phyloP scores from a whole-genome alignment of 2,888 invertebrate species.

The Selenia dentaria region DNA sequence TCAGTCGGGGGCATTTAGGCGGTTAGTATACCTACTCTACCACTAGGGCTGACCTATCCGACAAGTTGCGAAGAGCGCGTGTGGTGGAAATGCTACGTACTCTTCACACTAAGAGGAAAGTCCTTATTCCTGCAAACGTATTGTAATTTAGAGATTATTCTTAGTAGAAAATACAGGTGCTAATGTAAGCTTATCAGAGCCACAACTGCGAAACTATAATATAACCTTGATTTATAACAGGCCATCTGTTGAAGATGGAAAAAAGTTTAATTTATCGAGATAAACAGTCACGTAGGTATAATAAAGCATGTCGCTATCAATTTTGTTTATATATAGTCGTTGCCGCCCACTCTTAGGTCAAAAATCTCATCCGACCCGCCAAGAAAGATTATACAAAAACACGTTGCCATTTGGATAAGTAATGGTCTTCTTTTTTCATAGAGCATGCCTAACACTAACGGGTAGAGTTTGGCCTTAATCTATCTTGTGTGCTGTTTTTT shows the following conservation, averaged over 20 bases:
- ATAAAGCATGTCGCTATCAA: slow-evolving; percentile 8
- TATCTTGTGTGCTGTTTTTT: not conserved
- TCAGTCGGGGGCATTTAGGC: no score
- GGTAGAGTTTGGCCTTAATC: not conserved
- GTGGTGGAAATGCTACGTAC: no score
- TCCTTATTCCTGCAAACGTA: no score
- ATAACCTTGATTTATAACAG: no score
- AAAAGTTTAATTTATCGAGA: not conserved
- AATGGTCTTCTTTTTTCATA: not conserved
- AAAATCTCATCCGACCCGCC: slow-evolving; percentile 10
- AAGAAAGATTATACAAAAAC: not conserved
- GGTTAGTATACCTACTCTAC: no score
- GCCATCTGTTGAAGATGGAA: slow-evolving; percentile 1
- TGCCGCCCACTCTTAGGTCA: slow-evolving; percentile 16
- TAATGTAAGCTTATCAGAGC: no score
- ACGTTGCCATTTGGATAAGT: not conserved
- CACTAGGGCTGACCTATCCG: no score
- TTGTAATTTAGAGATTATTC: no score
- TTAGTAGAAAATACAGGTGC: no score
- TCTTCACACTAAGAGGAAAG: no score
- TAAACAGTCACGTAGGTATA: slow-evolving; percentile 2
- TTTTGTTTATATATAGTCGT: slow-evolving; percentile 11
- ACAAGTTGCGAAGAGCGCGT: no score
- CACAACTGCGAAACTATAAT: no score
- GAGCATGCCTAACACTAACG: not conserved